A percentile compares a stretch with the other conserved stretches of the same genome.
phyloP scores from a whole-genome alignment of 2,797 vertebrate species.

The Lithobates sylvaticus region DNA sequence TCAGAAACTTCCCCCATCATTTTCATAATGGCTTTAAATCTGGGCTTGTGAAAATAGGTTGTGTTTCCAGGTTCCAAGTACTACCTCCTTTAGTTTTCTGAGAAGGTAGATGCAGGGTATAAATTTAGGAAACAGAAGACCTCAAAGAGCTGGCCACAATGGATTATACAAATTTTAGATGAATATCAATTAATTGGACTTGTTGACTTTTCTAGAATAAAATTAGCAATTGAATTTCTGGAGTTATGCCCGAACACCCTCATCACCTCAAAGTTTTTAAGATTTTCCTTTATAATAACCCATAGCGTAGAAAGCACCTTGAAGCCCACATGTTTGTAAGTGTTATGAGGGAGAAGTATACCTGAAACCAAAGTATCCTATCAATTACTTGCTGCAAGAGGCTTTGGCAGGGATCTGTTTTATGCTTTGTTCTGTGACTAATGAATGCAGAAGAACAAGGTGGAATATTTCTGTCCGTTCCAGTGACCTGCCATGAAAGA shows the following conservation, averaged over 20 bases:
- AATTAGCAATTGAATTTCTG: no score
- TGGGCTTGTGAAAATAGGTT: no score
- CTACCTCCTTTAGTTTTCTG: no score
- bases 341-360: constrained; percentile 18
- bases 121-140: no score
- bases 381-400: neutral
- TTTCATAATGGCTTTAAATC: no score
- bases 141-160: no score
- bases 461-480: constrained; percentile 20
- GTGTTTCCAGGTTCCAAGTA: no score
- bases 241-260: neutral
- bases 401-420: constrained; percentile 1
- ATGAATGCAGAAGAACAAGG: constrained; percentile 48
- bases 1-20: no score
- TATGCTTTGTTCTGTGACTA: constrained; percentile 36
- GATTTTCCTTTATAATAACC: neutral
- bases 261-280: neutral
- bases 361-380: constrained; percentile 44
- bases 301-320: constrained; percentile 1
- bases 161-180: no score
- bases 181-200: no score
- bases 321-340: constrained; percentile 28
- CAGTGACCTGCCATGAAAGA: constrained; percentile 42
- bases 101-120: no score
- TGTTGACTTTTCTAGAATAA: no score